Evolutionary conservation across 2,888 invertebrate species (phyloP), one percentile per base, ranked within the genome.

Genomic region (Sinodicranocentrus sp.): DNA sequence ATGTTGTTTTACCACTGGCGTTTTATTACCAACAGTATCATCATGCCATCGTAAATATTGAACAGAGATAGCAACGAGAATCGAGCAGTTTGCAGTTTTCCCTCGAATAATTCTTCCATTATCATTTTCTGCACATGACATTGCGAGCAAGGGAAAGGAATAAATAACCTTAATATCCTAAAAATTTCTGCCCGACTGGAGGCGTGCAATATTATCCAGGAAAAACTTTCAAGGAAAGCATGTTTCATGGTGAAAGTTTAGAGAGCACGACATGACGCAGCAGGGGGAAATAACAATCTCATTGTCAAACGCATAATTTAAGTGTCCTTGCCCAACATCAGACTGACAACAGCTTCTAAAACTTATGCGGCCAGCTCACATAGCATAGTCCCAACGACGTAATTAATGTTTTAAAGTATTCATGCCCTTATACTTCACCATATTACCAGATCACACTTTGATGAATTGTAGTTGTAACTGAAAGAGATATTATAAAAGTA

Each of bases 101-200:
- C 33, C n/a, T 6, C 17, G 25, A 23, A 63, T 63, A 63, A 63
- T 63, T 63, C 17, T 33, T 63, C 63, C 33, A 63, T 33, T 63
- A 28, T 33, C 63, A 63, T 63, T 63, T 63, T 33, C 63, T 33
- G 63, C 63, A 63, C 33, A 63, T 63, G 63, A 15, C 33, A 33
- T 63, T 33, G n/a, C 33, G 8, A 28, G n/a, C 39, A n/a, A 10
- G n/a, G n/a, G 19, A 28, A 28, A 59, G 33, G 33, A 17, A 63
- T 63, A 63, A 63, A 63, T 63, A 33, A 33, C 63, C 28, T 33
- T 63, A 63, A 63, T 63, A 33, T 23, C 25, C 10, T 10, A 21
- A 28, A 63, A 57, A 67, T 44, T 44, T 5, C n/a, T 19, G 23
- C 19, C 23, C 67, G 67, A 10, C 43, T 67, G 43, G 19, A 67